These are phyloP conservation scores for Mesoligia furuncula DNA, from an alignment of 2,888 invertebrate genomes.

Conservation along the genomic window DNA sequence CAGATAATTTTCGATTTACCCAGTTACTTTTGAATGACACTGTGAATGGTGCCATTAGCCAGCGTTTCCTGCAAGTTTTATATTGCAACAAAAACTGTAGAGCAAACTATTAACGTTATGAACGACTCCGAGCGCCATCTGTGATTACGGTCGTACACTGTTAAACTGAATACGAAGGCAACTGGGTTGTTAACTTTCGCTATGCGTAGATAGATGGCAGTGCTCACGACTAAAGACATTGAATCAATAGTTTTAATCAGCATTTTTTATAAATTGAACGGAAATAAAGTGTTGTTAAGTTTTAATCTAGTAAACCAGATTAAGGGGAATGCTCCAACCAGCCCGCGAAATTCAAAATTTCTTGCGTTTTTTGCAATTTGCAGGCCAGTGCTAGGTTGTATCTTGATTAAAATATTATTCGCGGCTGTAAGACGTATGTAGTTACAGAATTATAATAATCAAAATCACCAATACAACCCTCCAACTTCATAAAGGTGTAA, in stretches of 20 bases:
- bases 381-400: no score
- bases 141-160: conserved; percentile 21
- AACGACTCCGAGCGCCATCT: conserved; percentile 45
- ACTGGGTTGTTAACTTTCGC: conserved; percentile 6
- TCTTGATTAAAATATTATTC: no score
- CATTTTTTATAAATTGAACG: background rate
- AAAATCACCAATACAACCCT: no score
- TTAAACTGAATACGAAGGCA: conserved; percentile 7
- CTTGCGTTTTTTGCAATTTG: no score
- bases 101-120: background rate
- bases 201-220: conserved; percentile 48
- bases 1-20: background rate
- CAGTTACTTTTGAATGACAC: conserved; percentile 2
- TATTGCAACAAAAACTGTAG: background rate
- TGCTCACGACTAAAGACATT: background rate
- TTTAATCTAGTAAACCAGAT: background rate
- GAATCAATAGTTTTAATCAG: no score
- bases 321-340: no score
- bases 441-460: no score
- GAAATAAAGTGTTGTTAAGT: background rate
- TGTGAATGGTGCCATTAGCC: background rate
- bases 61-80: background rate
- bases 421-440: no score
- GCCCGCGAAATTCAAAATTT: no score
- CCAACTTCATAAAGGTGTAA: no score